These are phyloP conservation scores for Rhodinocichla rosea DNA, from an alignment of 2,113 vertebrate genomes.

Conservation along the genomic window DNA sequence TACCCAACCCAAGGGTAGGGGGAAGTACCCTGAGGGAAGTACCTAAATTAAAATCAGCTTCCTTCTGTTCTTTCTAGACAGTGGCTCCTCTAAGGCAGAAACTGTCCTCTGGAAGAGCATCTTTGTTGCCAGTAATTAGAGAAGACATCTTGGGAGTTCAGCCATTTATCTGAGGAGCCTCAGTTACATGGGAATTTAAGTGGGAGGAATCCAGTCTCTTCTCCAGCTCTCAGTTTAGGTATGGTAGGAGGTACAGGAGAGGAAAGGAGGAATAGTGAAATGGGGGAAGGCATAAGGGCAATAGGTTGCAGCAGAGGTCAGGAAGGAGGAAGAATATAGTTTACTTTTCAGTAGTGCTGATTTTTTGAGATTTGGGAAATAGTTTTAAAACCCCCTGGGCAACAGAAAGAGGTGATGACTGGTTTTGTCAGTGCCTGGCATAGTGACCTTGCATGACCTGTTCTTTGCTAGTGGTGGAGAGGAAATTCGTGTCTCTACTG, in stretches of 20 bases:
- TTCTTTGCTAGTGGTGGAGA: neutral
- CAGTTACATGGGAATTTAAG: neutral
- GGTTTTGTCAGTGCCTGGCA: neutral
- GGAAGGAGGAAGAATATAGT: neutral
- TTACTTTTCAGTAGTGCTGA: neutral
- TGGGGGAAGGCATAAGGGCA: neutral
- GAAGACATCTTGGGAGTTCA: neutral
- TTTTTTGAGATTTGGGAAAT: neutral
- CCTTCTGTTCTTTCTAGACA: neutral
- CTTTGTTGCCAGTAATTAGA: neutral
- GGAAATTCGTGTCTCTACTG: neutral
- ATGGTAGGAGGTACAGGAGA: neutral
- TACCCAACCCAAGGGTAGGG: too few relatives aligned
- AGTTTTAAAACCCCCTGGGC: neutral
- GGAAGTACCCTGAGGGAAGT: neutral
- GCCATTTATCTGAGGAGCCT: neutral
- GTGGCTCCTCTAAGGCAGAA: neutral
- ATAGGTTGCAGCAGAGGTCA: neutral
- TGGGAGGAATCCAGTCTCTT: neutral
- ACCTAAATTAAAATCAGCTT: neutral
- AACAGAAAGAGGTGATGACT: neutral
- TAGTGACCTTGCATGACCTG: rapidly evolving
- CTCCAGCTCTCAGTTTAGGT: neutral
- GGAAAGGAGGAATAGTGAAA: neutral
- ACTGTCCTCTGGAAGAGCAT: neutral